Base-by-base conservation (phyloP, 2,113 vertebrate species). In the Callospermophilus lateralis region DNA sequence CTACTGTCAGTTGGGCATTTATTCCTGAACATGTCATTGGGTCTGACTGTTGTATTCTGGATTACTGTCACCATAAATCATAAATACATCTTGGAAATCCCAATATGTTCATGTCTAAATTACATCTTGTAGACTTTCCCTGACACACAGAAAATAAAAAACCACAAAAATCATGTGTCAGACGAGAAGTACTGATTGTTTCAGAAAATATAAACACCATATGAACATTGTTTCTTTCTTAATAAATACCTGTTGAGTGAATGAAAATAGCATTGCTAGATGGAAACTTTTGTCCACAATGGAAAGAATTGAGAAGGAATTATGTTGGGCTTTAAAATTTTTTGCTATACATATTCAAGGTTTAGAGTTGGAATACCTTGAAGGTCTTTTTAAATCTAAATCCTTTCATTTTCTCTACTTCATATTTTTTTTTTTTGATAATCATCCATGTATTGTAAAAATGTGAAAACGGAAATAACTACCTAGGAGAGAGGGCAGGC, bases 21-120 rank as follows among this genome's bases (percentile, higher is more conserved):
- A 76, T 48, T 95, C 15, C n/a, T 81, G 13, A 45, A 68, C 58
- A 20, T 17, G 61, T 8, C 22, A 24, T 15, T 78, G 42, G 17
- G 16, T 70, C 91, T 90, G 39, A 86, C 3, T 91, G 94, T 88
- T 2, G 39, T 63, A 89, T 87, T 88, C 72, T 73, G 22, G 91
- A 37, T 10, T 79, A 24, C 24, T 72, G 7, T 72, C 15, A 24
- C 48, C 37, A 51, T 12, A 79, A 90, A 58, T 12, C 32, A 63
- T 76, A 79, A 92, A 81, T 42, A 73, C 68, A 55, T 55, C 67
- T 96, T 39, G 78, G 48, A 93, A 90, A 89, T 84, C 24, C 42
- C 68, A 95, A 51, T 26, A 86, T 11, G 20, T 58, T 78, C 3
- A 45, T 61, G 1, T 65, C n/a, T 48, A 77, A 48, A 77, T 84